phyloP scores from a whole-genome alignment of 2,797 vertebrate genomes.

The Fringilla coelebs region DNA sequence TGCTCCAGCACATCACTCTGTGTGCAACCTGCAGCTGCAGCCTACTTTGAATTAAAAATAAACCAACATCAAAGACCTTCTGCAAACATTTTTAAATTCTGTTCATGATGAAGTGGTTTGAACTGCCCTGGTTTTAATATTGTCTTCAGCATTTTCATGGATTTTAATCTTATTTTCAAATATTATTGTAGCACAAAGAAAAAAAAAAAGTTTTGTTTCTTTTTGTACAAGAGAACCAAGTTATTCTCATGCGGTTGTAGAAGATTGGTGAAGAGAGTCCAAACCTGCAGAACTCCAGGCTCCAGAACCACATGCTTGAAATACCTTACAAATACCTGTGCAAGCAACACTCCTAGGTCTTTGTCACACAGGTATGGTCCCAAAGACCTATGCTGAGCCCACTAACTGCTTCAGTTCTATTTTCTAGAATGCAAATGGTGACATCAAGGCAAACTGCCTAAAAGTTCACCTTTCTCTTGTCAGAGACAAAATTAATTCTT shows the following conservation, averaged over 20 bases:
- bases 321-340: background rate
- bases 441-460: background rate
- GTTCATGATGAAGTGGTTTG: background rate
- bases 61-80: background rate
- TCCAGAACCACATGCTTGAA: background rate
- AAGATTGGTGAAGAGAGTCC: background rate
- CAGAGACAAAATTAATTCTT: background rate
- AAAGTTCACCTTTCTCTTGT: background rate
- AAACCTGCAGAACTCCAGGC: background rate
- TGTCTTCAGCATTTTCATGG: background rate
- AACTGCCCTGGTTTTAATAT: background rate
- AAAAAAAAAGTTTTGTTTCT: background rate
- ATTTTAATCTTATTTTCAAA: background rate
- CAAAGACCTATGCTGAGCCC: background rate
- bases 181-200: background rate
- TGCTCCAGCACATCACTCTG: background rate
- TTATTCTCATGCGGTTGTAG: background rate
- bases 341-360: background rate
- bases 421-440: background rate
- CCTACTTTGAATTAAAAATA: background rate
- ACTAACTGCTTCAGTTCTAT: background rate
- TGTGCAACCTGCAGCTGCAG: background rate
- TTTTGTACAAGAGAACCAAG: background rate
- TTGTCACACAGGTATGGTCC: background rate
- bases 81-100: background rate